Evolutionary conservation across 2,888 invertebrate genomes (phyloP).

Genomic region (Cantharis rufa): DNA sequence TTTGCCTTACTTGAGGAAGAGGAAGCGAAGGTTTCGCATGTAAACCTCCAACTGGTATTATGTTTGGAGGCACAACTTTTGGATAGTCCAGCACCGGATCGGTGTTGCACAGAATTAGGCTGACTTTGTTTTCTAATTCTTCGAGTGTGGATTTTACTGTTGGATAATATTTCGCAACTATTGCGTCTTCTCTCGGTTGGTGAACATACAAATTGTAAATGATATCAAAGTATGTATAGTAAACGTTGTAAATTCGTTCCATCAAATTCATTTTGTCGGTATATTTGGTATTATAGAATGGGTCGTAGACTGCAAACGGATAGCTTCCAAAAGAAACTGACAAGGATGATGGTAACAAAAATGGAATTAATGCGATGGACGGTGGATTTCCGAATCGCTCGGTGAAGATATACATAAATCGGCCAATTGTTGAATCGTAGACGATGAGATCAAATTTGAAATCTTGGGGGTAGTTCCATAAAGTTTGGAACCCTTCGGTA

Average conservation of each 20-base stretch:
- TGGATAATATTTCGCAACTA: conserved; percentile 36
- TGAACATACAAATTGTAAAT: conserved; percentile 22
- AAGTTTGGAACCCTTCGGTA: conserved; percentile 22
- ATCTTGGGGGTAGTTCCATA: conserved; percentile 35
- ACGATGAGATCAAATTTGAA: conserved; percentile 38
- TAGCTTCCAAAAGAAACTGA: conserved; percentile 38
- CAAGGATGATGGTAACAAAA: conserved; percentile 14
- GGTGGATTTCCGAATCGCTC: conserved; percentile 36
- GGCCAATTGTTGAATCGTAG: conserved; percentile 32
- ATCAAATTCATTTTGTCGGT: conserved; percentile 36
- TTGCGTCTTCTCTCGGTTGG: conserved; percentile 25
- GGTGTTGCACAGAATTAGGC: conserved; percentile 44
- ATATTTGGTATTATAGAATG: conserved; percentile 33
- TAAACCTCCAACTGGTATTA: conserved; percentile 42
- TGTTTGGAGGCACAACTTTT: conserved; percentile 47
- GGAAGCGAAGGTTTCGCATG: no score
- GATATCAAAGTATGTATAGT: conserved; percentile 21
- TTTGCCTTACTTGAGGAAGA: no score
- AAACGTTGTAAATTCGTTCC: conserved; percentile 38
- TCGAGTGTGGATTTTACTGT: conserved; percentile 37
- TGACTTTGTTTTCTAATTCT: conserved; percentile 39
- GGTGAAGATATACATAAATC: conserved; percentile 35
- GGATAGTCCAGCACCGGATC: conserved; percentile 44
- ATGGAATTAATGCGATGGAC: conserved; percentile 19
- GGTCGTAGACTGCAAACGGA: conserved; percentile 39